Percentiles rank a stretch among this genome's conserved stretches.
These are phyloP conservation scores for Neotoma lepida DNA, from an alignment of 2,113 vertebrate species.

Conservation along the genomic window DNA sequence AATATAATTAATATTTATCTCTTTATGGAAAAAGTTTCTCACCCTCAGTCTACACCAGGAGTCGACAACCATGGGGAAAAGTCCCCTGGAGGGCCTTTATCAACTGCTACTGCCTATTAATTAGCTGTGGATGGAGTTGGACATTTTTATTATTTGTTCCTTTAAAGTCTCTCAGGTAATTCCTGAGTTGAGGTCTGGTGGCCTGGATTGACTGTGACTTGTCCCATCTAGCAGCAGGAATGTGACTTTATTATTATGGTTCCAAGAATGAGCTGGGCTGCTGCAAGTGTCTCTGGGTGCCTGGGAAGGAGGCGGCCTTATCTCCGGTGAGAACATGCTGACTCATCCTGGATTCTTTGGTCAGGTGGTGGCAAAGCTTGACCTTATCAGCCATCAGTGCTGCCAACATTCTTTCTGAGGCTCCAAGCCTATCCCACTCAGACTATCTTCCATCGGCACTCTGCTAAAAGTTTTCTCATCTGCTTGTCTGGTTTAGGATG, in stretches of 20 bases:
- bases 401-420: conserved; percentile 72
- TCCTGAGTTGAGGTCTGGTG: not conserved
- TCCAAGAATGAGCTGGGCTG: conserved; percentile 26
- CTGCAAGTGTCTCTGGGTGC: conserved; percentile 34
- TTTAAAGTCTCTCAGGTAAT: not conserved
- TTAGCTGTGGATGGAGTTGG: not conserved
- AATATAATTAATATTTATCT: not conserved
- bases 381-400: conserved; percentile 69
- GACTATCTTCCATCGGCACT: conserved; percentile 43
- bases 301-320: conserved; percentile 67
- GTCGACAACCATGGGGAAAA: not conserved
- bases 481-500: conserved; percentile 50
- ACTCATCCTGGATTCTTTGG: conserved; percentile 69
- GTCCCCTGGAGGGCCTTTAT: not conserved
- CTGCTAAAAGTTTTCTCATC: conserved; percentile 60
- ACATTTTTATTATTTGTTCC: not conserved
- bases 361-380: conserved; percentile 69
- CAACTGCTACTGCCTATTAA: not conserved
- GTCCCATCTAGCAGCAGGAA: not conserved
- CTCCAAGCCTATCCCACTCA: conserved; percentile 62
- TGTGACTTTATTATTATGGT: conserved; percentile 11
- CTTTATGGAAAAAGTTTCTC: not conserved
- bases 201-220: not conserved
- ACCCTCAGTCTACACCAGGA: not conserved
- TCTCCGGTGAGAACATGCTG: conserved; percentile 70